Conservation (phyloP, 2,113 vertebrate genomes). For the Chaetops frenatus region DNA sequence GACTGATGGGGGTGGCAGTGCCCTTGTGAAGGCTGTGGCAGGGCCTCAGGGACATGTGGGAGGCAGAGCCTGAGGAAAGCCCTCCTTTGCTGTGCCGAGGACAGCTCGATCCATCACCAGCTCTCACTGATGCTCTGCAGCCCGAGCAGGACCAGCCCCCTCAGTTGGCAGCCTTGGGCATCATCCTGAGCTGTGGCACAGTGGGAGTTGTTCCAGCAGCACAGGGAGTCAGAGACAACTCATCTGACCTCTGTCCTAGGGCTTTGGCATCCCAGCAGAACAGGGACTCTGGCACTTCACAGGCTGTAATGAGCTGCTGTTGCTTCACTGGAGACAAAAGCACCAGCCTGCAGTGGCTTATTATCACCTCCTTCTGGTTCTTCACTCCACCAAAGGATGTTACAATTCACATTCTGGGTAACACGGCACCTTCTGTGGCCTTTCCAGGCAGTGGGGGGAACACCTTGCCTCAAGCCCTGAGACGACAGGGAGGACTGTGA, state of each 20-base stretch:
- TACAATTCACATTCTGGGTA: neutral
- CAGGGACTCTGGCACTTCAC: neutral
- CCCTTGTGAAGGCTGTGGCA: neutral
- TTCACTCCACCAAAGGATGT: neutral
- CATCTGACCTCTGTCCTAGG: neutral
- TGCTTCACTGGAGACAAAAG: neutral
- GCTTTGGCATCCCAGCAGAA: neutral
- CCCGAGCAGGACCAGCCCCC: accelerated
- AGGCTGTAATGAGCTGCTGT: neutral
- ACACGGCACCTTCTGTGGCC: neutral
- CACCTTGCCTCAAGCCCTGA: neutral
- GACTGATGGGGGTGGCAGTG: accelerated
- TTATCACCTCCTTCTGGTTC: neutral
- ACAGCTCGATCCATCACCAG: neutral
- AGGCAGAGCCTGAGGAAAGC: neutral
- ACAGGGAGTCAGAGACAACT: neutral
- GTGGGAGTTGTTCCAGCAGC: neutral
- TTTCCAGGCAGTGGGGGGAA: neutral
- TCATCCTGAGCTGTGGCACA: neutral
- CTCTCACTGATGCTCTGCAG: neutral
- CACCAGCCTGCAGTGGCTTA: neutral
- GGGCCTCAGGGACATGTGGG: neutral
- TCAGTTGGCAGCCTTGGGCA: neutral
- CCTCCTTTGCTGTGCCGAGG: neutral
- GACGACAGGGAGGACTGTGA: neutral